phyloP scores from a whole-genome alignment of 2,888 invertebrate genomes.

The Noctua comes region DNA sequence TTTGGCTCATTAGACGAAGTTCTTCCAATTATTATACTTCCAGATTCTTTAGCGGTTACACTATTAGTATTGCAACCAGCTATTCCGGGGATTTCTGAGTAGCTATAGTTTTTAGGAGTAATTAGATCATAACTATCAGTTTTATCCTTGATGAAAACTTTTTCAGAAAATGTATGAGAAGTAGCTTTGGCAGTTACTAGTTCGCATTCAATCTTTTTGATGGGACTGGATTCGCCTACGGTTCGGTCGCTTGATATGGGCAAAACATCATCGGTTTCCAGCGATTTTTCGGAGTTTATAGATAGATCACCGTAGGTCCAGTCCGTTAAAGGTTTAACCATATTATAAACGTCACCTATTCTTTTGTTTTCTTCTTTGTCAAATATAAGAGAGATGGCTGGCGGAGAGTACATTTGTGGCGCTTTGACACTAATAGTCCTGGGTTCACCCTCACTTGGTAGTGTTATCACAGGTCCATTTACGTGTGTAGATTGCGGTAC shows the following conservation, averaged over 20 bases:
- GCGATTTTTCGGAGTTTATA: not conserved
- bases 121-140: slow-evolving; percentile 16
- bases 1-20: not conserved
- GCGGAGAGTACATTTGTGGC: slow-evolving; percentile 17
- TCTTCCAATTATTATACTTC: not conserved
- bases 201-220: not conserved
- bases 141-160: slow-evolving; percentile 1
- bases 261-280: slow-evolving; percentile 8
- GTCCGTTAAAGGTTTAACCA: slow-evolving; percentile 36
- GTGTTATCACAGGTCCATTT: slow-evolving; percentile 62
- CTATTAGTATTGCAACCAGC: not conserved
- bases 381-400: slow-evolving; percentile 71
- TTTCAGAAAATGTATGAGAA: slow-evolving; percentile 2
- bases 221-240: not conserved
- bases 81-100: not conserved
- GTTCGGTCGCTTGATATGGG: not conserved
- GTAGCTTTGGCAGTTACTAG: not conserved
- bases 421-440: slow-evolving; percentile 35
- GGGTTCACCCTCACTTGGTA: slow-evolving; percentile 28
- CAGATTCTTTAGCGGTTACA: not conserved
- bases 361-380: slow-evolving; percentile 70
- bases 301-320: slow-evolving; percentile 10
- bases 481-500: slow-evolving; percentile 73
- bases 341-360: slow-evolving; percentile 39
- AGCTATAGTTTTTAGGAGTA: not conserved